A percentile compares a stretch with the other conserved stretches of the same genome.
These are phyloP conservation scores for Lasioglossum villosulum DNA, from an alignment of 2,888 invertebrate species.

Conservation along the genomic window DNA sequence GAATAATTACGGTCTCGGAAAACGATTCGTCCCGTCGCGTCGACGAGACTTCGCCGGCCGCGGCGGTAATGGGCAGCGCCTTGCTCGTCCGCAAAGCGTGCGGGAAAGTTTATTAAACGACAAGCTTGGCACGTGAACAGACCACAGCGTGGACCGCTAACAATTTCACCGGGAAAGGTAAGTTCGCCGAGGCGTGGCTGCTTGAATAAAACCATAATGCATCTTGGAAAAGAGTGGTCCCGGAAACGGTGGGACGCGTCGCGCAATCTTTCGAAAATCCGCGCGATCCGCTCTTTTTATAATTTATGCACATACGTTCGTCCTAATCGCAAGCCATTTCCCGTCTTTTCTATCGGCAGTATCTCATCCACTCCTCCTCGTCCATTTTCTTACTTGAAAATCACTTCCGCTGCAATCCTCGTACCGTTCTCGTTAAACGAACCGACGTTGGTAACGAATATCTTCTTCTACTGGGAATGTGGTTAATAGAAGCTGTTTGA, in stretches of 20 bases:
- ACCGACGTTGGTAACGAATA: slow-evolving; percentile 3
- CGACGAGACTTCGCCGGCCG: slow-evolving; percentile 39
- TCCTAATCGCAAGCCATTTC: slow-evolving; percentile 27
- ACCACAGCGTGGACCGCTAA: slow-evolving; percentile 25
- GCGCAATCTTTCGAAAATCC: slow-evolving; percentile 32
- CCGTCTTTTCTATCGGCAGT: neutral
- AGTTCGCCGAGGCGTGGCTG: slow-evolving; percentile 46
- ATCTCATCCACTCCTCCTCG: no score
- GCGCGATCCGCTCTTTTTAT: slow-evolving; percentile 31
- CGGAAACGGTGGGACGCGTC: neutral
- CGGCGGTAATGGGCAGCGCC: slow-evolving; percentile 53
- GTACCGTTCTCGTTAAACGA: slow-evolving; percentile 23
- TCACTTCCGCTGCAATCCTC: slow-evolving; percentile 28
- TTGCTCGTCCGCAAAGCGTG: slow-evolving; percentile 56
- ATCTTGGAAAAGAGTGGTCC: slow-evolving; percentile 35
- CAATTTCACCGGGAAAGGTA: slow-evolving; percentile 65
- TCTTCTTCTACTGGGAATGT: neutral
- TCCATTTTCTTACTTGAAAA: neutral
- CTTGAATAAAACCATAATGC: slow-evolving; percentile 60
- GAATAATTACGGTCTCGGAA: slow-evolving; percentile 34
- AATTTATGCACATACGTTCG: slow-evolving; percentile 46
- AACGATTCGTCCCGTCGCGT: slow-evolving; percentile 17
- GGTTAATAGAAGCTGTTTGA: slow-evolving; percentile 1
- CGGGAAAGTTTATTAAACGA: slow-evolving; percentile 66
- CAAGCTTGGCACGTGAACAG: slow-evolving; percentile 40